phyloP scores from a whole-genome alignment of 2,888 invertebrate genomes.

The Stegana nigrithorax region DNA sequence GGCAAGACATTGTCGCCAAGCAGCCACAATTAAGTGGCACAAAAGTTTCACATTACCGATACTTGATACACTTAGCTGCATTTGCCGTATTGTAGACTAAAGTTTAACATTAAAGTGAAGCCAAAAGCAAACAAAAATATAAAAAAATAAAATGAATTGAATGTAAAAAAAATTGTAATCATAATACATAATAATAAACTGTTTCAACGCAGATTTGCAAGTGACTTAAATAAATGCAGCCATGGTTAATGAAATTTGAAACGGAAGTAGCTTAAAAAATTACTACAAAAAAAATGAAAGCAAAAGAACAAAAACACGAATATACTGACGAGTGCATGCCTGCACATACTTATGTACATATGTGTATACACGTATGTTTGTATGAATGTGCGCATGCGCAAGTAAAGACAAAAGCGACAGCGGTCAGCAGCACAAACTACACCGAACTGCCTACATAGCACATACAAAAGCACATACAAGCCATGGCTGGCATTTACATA shows the following conservation, averaged over 20 bases:
- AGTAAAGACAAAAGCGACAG: too few relatives aligned
- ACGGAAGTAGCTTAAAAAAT: neutral
- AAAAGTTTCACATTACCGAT: conserved; percentile 4
- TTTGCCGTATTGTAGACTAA: neutral
- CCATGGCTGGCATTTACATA: neutral
- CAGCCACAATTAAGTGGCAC: conserved; percentile 10
- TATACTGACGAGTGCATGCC: too few relatives aligned
- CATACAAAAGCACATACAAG: neutral
- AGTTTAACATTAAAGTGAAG: neutral
- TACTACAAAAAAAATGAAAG: neutral
- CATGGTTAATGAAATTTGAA: neutral
- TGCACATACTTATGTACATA: too few relatives aligned
- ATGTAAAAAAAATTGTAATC: too few relatives aligned
- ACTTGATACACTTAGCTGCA: neutral
- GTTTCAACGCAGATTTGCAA: neutral
- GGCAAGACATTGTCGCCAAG: neutral
- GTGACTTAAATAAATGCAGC: neutral
- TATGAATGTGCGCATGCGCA: too few relatives aligned
- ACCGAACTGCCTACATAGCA: neutral
- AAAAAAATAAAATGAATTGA: neutral
- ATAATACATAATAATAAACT: too few relatives aligned
- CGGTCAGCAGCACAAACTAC: too few relatives aligned
- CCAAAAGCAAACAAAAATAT: neutral
- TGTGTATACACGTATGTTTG: too few relatives aligned
- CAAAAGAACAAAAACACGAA: too few relatives aligned